A percentile compares a stretch with the other conserved stretches of the same genome.
These are phyloP conservation scores for Cephus spinipes DNA, from an alignment of 2,888 invertebrate genomes.

Conservation along the genomic window DNA sequence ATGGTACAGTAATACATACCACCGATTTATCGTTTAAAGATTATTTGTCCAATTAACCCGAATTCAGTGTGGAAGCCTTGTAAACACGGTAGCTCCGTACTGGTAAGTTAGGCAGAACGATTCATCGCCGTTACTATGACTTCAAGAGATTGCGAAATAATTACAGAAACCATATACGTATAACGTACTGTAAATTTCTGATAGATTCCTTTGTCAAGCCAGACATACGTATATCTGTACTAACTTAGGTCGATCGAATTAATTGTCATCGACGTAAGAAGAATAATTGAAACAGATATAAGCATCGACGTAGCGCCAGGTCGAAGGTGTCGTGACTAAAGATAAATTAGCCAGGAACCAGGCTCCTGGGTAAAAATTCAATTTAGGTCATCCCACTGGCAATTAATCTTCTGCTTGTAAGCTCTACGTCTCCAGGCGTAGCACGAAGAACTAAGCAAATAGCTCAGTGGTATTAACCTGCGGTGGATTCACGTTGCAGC, in stretches of 20 bases:
- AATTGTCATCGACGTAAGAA: not conserved
- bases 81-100: slow-evolving; percentile 12
- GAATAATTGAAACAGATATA: not conserved
- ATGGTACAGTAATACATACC: not conserved
- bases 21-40: not conserved
- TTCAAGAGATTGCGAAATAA: slow-evolving; percentile 8
- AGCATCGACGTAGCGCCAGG: not conserved
- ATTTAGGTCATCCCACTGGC: not conserved
- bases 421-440: not conserved
- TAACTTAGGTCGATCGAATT: not conserved
- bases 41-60: slow-evolving; percentile 38
- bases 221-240: no score
- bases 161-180: slow-evolving; percentile 15
- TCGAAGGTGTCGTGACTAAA: not conserved
- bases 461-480: not conserved
- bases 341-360: not conserved
- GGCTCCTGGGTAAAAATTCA: not conserved
- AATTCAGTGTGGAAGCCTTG: slow-evolving; percentile 26
- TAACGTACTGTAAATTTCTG: not conserved
- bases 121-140: not conserved
- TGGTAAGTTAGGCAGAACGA: not conserved
- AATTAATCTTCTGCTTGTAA: not conserved
- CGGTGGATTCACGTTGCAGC: not conserved
- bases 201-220: not conserved
- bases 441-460: not conserved